Evolutionary conservation across 2,888 invertebrate genomes (phyloP).

Genomic region (Prenolepis imparis): DNA sequence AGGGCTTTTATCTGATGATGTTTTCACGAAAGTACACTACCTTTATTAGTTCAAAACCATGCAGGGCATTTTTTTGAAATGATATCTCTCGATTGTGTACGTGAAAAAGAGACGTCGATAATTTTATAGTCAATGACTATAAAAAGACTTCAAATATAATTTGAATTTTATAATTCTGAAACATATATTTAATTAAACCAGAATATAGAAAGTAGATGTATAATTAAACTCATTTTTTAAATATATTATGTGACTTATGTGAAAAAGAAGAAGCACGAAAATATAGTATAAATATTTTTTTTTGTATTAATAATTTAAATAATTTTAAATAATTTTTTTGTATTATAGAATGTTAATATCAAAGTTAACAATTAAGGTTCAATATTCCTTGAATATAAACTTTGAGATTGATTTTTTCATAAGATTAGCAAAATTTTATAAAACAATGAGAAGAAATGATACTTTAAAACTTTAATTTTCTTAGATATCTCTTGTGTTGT

Average conservation of each 20-base stretch:
- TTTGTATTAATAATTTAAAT: neutral
- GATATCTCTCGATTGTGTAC: neutral
- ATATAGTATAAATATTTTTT: neutral
- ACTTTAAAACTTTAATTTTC: neutral
- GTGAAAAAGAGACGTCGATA: neutral
- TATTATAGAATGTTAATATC: neutral
- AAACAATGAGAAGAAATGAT: neutral
- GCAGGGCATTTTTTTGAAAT: conserved; percentile 67
- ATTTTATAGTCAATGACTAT: neutral
- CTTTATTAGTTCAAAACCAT: conserved; percentile 60
- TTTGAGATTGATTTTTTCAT: no score
- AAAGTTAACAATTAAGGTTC: no score
- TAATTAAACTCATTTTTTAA: neutral
- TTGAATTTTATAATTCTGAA: neutral
- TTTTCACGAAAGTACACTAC: conserved; percentile 58
- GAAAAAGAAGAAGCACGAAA: neutral
- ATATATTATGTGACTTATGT: neutral
- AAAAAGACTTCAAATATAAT: neutral
- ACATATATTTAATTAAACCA: neutral
- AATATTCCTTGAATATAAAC: no score
- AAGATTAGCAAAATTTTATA: conserved; percentile 4
- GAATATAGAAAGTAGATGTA: neutral
- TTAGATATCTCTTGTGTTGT: neutral
- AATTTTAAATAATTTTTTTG: neutral
- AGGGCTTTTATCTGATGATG: conserved; percentile 40